Evolutionary conservation across 2,797 vertebrate species (phyloP), one percentile per base, ranked within the genome.

Genomic region (Pangasius djambal): DNA sequence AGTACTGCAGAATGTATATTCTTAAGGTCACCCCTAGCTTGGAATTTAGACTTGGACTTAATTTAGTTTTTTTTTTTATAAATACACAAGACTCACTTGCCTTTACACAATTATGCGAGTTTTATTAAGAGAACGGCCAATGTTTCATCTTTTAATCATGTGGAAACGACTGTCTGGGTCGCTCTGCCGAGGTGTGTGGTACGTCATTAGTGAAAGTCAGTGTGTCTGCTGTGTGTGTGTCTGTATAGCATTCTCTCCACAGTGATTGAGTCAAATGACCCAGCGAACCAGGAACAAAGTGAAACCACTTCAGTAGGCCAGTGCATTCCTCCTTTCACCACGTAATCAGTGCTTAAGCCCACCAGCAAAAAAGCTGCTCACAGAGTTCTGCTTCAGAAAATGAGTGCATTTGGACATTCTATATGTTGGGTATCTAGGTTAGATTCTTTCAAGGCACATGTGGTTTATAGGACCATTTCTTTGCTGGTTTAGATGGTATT

Each of bases 261-360:
- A 82, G 85, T 91, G 92, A 92, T 91, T 92, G 92, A 91, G 83
- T 79, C 34, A 83, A 92, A 90, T 83, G 91, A 85, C 89, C 90
- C 81, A 90, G 88, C 70, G 89, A 83, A 90, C 82, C 74, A 82
- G 89, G 90, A 92, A 89, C 88, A 91, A 89, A 90, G 88, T 78
- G 61, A 91, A 93, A 91, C 91, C 92, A 92, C 93, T 92, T 93
- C 86, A 91, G 91, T 92, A 83, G 72, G 86, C 65, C 59, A 77
- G 83, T 69, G 65, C 83, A 90, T 91, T 89, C 89, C 86, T 88
- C 52, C 87, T 85, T 82, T 91, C 67, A 88, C 91, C 89, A 70
- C 89, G 87, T 90, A 92, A 93, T 93, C 91, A 90, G 86, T 85
- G 72, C 69, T 90, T 85, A 72, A 87, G 86, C 79, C 88, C 87